Conservation (phyloP, 2,888 invertebrate species). For the Cosmopolites sordidus region DNA sequence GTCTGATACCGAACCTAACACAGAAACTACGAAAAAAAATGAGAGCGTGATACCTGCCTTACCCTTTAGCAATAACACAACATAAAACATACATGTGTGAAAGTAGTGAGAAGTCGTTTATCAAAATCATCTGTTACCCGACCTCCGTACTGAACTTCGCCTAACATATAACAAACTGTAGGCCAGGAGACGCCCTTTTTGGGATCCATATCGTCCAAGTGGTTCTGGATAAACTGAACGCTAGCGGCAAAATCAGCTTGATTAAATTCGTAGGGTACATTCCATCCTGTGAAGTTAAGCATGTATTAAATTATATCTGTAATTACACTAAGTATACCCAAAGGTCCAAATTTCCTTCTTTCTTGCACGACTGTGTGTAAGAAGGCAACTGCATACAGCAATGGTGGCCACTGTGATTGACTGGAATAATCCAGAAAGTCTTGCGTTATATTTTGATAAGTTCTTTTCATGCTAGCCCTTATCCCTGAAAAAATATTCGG, state of each 20-base stretch:
- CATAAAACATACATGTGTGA: slow-evolving; percentile 68
- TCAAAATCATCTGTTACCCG: slow-evolving; percentile 97
- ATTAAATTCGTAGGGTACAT: slow-evolving; percentile 94
- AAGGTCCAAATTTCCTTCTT: slow-evolving; percentile 89
- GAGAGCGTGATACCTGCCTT: no score
- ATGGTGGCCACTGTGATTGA: slow-evolving; percentile 88
- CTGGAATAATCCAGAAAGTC: slow-evolving; percentile 90
- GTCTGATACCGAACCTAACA: no score
- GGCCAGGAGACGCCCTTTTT: slow-evolving; percentile 97
- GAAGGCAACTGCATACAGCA: slow-evolving; percentile 91
- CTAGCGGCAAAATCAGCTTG: slow-evolving; percentile 95
- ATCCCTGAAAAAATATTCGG: slow-evolving; percentile 45
- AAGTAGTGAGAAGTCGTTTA: slow-evolving; percentile 86
- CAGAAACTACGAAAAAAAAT: not conserved
- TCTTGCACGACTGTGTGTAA: slow-evolving; percentile 94
- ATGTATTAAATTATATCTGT: no score
- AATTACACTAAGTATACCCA: slow-evolving; percentile 47
- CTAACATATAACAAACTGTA: slow-evolving; percentile 95
- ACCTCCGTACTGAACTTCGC: slow-evolving; percentile 79
- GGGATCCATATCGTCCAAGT: slow-evolving; percentile 93
- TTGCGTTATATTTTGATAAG: slow-evolving; percentile 85
- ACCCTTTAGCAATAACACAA: not conserved
- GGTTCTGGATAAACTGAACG: slow-evolving; percentile 94
- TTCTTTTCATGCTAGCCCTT: slow-evolving; percentile 92
- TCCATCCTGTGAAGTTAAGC: slow-evolving; percentile 74